Percentiles rank a stretch among this genome's conserved stretches.
Conservation (phyloP, 2,113 vertebrate species). For the Pteruthius melanotis region DNA sequence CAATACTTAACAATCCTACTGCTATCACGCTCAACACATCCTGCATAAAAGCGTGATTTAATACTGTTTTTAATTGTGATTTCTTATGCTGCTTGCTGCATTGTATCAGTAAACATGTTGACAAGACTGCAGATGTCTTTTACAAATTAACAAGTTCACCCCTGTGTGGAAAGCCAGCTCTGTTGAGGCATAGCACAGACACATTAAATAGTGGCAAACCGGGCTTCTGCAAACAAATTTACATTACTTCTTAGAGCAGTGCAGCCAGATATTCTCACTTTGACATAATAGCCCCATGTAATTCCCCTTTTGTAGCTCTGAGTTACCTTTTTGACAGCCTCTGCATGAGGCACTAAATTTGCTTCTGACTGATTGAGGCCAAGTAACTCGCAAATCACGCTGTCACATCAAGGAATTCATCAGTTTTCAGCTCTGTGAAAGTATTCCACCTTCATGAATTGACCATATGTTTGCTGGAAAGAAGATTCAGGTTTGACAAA, state of each 20-base stretch:
- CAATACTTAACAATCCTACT: neutral
- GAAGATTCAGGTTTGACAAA: neutral
- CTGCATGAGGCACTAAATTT: neutral
- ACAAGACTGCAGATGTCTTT: neutral
- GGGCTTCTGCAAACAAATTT: neutral
- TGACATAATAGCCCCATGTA: neutral
- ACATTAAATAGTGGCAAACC: neutral
- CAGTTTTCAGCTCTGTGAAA: neutral
- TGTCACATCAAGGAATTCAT: neutral
- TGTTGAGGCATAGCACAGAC: neutral
- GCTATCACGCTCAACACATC: neutral
- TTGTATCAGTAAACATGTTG: neutral
- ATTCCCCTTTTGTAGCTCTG: neutral
- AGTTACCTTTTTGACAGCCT: constrained; percentile 25
- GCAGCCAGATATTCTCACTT: neutral
- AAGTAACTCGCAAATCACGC: neutral
- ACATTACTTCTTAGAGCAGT: neutral
- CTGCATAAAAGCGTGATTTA: neutral
- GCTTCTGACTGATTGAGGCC: constrained; percentile 33
- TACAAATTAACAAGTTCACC: neutral
- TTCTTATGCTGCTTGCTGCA: neutral
- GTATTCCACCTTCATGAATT: neutral
- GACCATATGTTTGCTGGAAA: neutral
- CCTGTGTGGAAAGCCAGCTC: neutral
- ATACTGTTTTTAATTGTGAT: neutral